Base-by-base conservation (phyloP, 2,113 vertebrate genomes). In the Gobius niger region DNA sequence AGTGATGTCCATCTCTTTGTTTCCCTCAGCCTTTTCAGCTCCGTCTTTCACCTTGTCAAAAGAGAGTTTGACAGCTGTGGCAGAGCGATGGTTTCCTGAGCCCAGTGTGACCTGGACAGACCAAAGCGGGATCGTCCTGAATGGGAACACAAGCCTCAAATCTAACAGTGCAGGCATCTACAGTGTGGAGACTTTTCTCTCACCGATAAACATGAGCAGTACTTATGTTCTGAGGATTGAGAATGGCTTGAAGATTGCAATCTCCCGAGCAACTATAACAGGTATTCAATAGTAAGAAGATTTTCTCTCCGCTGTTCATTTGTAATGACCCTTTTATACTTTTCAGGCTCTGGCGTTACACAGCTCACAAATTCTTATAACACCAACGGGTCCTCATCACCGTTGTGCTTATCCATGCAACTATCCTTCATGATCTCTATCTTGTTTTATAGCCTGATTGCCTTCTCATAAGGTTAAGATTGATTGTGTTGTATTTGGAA, bases 11-110 rank as follows among this genome's bases (percentile, higher is more conserved):
- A 62, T 44, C 18, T 63, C 7, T 63, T 7, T 44, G 14, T 63
- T 65, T 54, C 47, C 59, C 19, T 34, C 68, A 90, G 89, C 84
- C 54, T 90, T 75, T 53, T 68, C 87, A 60, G 80, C 65, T 0
- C 81, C 87, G 0, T 53, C 49, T 0, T 84, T 89, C 7, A 79
- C 15, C 0, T 18, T 73, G 6, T 60, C 64, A 0, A 15, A 63
- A 0, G 52, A 41, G 14, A 14, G 5, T 56, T 59, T 90, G 73
- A 18, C 10, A 1, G 80, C 82, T 0, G 13, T 44, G 56, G 85
- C 87, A 0, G 46, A 11, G 50, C 53, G 71, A 5, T 90, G 89
- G 89, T 69, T 71, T 52, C 89, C 87, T 1, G 53, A 64, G 24
- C 89, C 89, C 0, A 65, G 11, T 0, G 63, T 85, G 8, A 84